These are phyloP conservation scores for Pristionchus arcanus DNA, from an alignment of 2,888 invertebrate species.

Conservation along the genomic window DNA sequence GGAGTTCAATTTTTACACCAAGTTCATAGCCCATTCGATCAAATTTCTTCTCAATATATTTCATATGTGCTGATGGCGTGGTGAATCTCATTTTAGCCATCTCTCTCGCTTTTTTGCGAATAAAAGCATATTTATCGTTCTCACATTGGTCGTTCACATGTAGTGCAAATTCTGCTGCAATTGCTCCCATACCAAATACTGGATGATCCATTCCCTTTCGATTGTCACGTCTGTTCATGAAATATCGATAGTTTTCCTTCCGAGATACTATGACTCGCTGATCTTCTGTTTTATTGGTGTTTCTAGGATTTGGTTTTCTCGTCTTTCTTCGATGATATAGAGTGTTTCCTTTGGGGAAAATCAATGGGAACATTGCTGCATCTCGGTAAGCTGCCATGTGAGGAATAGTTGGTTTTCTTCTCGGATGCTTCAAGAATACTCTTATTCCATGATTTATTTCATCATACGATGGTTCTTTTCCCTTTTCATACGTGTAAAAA, in stretches of 20 bases:
- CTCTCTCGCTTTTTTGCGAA: background rate
- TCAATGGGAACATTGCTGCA: slow-evolving; percentile 2
- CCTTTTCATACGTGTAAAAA: background rate
- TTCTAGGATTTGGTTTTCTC: background rate
- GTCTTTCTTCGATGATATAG: background rate
- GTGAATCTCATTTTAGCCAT: background rate
- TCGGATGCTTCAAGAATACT: background rate
- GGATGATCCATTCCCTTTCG: background rate
- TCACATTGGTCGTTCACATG: background rate
- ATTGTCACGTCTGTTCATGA: background rate
- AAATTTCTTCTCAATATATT: background rate
- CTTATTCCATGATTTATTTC: background rate
- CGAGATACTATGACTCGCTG: background rate
- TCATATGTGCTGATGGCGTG: background rate
- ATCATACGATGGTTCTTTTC: background rate
- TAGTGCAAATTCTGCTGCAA: background rate
- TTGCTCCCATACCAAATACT: background rate
- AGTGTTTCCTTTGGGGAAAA: background rate
- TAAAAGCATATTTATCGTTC: background rate
- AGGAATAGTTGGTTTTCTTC: background rate
- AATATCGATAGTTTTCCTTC: background rate
- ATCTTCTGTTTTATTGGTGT: background rate
- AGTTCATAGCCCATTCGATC: background rate
- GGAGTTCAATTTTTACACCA: slow-evolving; percentile 14
- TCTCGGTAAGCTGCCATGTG: slow-evolving; percentile 13